Conservation (phyloP, 2,113 vertebrate genomes). For the Bufo bufo region DNA sequence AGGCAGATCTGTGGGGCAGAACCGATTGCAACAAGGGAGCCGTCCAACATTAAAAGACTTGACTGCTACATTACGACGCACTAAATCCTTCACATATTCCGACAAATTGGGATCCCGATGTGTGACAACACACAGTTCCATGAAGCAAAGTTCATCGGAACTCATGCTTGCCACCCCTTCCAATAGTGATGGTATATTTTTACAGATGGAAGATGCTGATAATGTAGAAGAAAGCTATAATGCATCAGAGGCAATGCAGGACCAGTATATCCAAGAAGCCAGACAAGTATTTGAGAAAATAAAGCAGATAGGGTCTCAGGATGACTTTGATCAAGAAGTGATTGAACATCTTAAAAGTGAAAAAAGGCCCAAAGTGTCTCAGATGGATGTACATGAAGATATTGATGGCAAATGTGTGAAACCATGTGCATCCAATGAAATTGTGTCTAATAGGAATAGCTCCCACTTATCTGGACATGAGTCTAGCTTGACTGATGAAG, state of each 20-base stretch:
- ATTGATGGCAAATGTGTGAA: conserved; percentile 56
- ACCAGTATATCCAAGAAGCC: conserved; percentile 91
- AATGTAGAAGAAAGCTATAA: conserved; percentile 69
- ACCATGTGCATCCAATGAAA: conserved; percentile 73
- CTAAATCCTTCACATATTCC: conserved; percentile 93
- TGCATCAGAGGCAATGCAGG: conserved; percentile 81
- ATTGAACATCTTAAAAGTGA: conserved; percentile 65
- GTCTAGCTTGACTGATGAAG: conserved; percentile 92
- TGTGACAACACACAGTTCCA: conserved; percentile 66
- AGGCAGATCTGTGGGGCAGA: conserved; percentile 57
- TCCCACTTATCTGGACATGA: conserved; percentile 89
- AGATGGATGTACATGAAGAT: conserved; percentile 43
- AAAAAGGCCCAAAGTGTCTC: conserved; percentile 45
- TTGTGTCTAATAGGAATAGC: conserved; percentile 72
- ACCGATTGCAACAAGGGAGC: conserved; percentile 65
- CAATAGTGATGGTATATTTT: conserved; percentile 66
- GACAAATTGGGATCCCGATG: conserved; percentile 75
- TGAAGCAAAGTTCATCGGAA: conserved; percentile 89
- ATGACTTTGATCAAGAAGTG: conserved; percentile 74
- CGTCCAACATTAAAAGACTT: conserved; percentile 92
- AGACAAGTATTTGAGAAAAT: conserved; percentile 95
- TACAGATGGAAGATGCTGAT: conserved; percentile 72
- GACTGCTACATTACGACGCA: conserved; percentile 89
- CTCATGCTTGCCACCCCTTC: conserved; percentile 76
- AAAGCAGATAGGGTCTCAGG: conserved; percentile 86